Evolutionary conservation across 1,140 invertebrate genomes (phyloP).

Genomic region (Episyrphus balteatus): DNA sequence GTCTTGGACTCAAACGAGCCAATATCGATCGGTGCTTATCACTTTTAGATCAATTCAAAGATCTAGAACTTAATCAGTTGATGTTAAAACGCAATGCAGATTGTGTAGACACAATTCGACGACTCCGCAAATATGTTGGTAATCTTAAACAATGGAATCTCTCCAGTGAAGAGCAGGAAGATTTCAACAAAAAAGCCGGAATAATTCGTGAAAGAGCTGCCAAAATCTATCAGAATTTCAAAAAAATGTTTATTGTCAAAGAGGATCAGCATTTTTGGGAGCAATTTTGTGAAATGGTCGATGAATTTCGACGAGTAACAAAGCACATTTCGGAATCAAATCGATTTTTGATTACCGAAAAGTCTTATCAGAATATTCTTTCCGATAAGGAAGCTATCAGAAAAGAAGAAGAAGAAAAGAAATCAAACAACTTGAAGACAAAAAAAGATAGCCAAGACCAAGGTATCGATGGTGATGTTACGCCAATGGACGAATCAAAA

Average conservation of each 20-base stretch:
- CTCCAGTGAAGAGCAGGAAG: conserved; percentile 44
- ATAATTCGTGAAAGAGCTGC: conserved; percentile 55
- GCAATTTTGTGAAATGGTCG: conserved; percentile 44
- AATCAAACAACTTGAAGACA: background rate
- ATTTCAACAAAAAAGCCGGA: conserved; percentile 54
- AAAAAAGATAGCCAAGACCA: too few relatives aligned
- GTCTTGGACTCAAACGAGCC: conserved; percentile 50
- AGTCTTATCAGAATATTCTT: conserved; percentile 32
- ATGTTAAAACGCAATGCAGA: conserved; percentile 80
- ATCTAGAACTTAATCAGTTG: conserved; percentile 56
- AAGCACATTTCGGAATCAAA: conserved; percentile 45
- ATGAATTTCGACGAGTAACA: conserved; percentile 44
- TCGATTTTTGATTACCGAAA: conserved; percentile 41
- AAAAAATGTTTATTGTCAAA: conserved; percentile 41
- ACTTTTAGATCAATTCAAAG: conserved; percentile 45
- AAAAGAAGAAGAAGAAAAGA: background rate
- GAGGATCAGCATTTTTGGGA: conserved; percentile 46
- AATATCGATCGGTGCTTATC: conserved; percentile 53
- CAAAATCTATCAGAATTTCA: conserved; percentile 49
- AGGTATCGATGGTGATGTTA: too few relatives aligned
- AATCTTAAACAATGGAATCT: conserved; percentile 62
- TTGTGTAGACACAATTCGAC: conserved; percentile 64
- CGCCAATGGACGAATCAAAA: background rate
- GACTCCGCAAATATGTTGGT: conserved; percentile 60
- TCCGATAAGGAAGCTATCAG: background rate